These are phyloP conservation scores for Ctenicera cuprea DNA, from an alignment of 2,888 invertebrate species.

Conservation along the genomic window DNA sequence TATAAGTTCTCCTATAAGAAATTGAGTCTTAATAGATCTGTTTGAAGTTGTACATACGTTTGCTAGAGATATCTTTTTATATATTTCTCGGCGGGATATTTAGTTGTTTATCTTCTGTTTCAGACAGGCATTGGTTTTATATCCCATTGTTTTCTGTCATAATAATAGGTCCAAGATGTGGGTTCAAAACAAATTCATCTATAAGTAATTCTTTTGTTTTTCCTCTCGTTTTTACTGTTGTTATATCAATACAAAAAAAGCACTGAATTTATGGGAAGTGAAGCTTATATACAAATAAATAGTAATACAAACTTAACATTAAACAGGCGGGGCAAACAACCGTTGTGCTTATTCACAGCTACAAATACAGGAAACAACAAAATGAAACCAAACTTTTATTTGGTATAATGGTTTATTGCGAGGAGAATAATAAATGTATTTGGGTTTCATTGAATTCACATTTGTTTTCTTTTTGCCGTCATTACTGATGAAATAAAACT, in stretches of 20 bases:
- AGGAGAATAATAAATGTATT: too few relatives aligned
- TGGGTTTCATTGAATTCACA: too few relatives aligned
- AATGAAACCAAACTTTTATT: too few relatives aligned
- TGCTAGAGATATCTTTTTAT: conserved; percentile 1
- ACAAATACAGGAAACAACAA: too few relatives aligned
- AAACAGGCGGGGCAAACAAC: conserved; percentile 2
- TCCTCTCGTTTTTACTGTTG: neutral
- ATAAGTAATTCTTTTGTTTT: neutral
- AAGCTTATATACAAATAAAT: too few relatives aligned
- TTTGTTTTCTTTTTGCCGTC: too few relatives aligned
- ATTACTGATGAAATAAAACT: too few relatives aligned
- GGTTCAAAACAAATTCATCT: neutral
- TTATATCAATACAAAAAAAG: too few relatives aligned
- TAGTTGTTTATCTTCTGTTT: conserved; percentile 1
- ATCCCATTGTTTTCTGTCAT: neutral
- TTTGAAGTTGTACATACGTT: conserved; percentile 26
- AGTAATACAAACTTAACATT: neutral
- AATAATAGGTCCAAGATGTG: neutral
- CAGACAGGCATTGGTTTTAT: neutral
- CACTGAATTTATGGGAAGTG: too few relatives aligned
- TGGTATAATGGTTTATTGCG: too few relatives aligned
- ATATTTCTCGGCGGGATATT: neutral
- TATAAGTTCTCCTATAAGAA: conserved; percentile 5
- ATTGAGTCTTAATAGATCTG: conserved; percentile 32
- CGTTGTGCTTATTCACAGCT: neutral